Evolutionary conservation across 2,888 invertebrate species (phyloP), one percentile per base, ranked within the genome.

Genomic region (Hemithea aestivaria): DNA sequence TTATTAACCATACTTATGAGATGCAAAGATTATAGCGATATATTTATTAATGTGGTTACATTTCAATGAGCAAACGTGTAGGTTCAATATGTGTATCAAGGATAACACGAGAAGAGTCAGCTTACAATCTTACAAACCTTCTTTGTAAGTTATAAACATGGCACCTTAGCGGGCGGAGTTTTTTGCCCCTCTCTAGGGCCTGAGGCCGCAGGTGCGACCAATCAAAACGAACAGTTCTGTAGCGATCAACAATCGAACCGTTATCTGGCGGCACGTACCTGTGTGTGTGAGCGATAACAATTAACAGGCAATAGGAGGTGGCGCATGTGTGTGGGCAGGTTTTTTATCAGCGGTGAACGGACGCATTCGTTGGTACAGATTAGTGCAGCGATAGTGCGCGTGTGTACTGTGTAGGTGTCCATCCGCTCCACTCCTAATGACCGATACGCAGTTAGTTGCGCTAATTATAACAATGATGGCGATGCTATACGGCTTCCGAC

Each of bases 271-370:
- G 51, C 52, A 52, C 41, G 12, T 31, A 35, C 43, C 53, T 46
- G 44, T 57, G 66, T 63, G 73, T 66, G 73, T 51, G 67, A 53
- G 53, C 50, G 66, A 71, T 75, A 74, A 71, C 74, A 74, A 75
- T 78, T 73, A 53, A 50, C 57, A 25, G 54, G 69, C 69, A 72
- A 66, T 73, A 73, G 78, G 75, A 73, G 70, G 62, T 66, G 51
- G 49, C 30, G 28, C 5, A 16, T 49, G 77, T 70, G 71, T 71
- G 75, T 65, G 58, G 40, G 42, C 42, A 57, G 50, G 58, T 67
- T 68, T 71, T 73, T 74, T 82, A 81, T 83, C 82, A 62, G 67
- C 73, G 73, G 70, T 58, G 63, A 71, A 68, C 76, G 79, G 78
- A 75, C 78, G 81, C 72, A 64, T 71, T 66, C 27, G 38, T 30